Conservation (phyloP, 2,797 vertebrate species). For the Benthosema pterotum region DNA sequence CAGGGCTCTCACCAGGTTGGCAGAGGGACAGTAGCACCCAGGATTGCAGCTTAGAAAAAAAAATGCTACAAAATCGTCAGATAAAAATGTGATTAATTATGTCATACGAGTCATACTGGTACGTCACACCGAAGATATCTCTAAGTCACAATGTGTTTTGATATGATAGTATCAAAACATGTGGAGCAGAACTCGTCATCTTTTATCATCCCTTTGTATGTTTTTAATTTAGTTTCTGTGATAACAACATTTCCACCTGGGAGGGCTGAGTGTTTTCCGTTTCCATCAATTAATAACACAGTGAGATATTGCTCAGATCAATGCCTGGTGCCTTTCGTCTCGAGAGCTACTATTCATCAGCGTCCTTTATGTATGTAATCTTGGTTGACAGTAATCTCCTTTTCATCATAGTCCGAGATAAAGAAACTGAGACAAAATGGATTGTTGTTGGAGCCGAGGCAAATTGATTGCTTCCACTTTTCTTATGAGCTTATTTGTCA, state of each 20-base stretch:
- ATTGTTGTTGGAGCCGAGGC: slow-evolving; percentile 6
- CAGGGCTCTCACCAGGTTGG: too few species aligned
- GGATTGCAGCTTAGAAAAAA: too few species aligned
- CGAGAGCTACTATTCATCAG: slow-evolving; percentile 6
- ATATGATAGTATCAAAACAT: too few species aligned
- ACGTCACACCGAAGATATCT: too few species aligned
- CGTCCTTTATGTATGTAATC: slow-evolving; percentile 11
- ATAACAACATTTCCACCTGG: slow-evolving; percentile 3
- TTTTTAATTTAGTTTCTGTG: neutral
- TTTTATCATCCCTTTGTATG: neutral
- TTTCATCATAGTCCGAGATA: slow-evolving; percentile 23
- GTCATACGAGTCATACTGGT: too few species aligned
- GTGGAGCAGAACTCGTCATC: too few species aligned
- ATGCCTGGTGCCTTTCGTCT: neutral
- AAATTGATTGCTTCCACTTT: slow-evolving; percentile 39
- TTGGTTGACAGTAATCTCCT: slow-evolving; percentile 27
- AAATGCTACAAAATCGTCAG: too few species aligned
- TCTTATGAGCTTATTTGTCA: slow-evolving; percentile 31
- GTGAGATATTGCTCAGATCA: neutral
- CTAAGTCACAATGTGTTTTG: too few species aligned
- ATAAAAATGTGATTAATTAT: too few species aligned
- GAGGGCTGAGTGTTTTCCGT: neutral
- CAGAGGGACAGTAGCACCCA: too few species aligned
- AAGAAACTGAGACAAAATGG: slow-evolving; percentile 22
- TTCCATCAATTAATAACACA: slow-evolving; percentile 5